A percentile compares a stretch with the other conserved stretches of the same genome.
Evolutionary conservation across 2,797 vertebrate genomes (phyloP).

Genomic region (Rhinogobio ventralis): DNA sequence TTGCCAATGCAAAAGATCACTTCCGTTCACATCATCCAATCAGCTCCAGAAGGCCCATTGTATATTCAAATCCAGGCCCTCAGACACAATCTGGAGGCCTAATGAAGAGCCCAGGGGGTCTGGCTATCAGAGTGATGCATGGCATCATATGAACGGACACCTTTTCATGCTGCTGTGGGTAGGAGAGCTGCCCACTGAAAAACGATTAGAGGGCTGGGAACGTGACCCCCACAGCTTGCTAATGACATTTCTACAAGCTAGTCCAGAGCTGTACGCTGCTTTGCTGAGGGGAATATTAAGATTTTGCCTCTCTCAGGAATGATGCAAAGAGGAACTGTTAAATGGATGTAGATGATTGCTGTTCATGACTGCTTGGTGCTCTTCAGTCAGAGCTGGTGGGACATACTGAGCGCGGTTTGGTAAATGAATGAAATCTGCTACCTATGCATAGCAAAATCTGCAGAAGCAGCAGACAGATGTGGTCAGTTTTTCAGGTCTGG

Average conservation of each 20-base stretch:
- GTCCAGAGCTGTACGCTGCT: conserved; percentile 21
- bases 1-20: background rate
- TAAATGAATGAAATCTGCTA: conserved; percentile 33
- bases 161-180: conserved; percentile 25
- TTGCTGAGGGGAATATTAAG: conserved; percentile 48
- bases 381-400: conserved; percentile 34
- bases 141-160: conserved; percentile 44
- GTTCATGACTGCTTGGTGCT: conserved; percentile 48
- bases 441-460: conserved; percentile 18
- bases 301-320: conserved; percentile 33
- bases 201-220: conserved; percentile 58
- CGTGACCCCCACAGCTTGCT: conserved; percentile 52
- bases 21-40: background rate
- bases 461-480: background rate
- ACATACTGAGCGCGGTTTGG: conserved; percentile 36
- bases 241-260: conserved; percentile 59
- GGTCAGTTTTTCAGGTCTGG: background rate
- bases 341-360: conserved; percentile 52
- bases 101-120: conserved; percentile 60
- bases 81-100: conserved; percentile 39
- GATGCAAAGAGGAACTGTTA: conserved; percentile 43
- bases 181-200: conserved; percentile 38
- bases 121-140: conserved; percentile 55
- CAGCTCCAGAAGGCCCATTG: conserved; percentile 27
- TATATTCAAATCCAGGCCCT: conserved; percentile 43